These are phyloP conservation scores for Microchrysa polita DNA, from an alignment of 2,888 invertebrate genomes.

Conservation along the genomic window DNA sequence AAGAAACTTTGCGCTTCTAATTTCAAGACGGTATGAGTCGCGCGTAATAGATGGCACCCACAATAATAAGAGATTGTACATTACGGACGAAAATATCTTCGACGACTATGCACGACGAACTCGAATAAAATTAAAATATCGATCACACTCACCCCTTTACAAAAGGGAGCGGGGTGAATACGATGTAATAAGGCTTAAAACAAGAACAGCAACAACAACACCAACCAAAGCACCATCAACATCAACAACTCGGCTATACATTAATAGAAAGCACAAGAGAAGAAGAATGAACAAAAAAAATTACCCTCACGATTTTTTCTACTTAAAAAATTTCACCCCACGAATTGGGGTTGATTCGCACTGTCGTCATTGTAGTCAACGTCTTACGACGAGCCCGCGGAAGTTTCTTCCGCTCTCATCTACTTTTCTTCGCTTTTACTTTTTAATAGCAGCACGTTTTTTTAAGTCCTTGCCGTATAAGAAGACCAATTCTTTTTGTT, in stretches of 20 bases:
- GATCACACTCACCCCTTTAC: conserved; percentile 61
- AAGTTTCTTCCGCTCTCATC: conserved; percentile 32
- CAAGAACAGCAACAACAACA: conserved; percentile 28
- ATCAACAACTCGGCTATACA: conserved; percentile 34
- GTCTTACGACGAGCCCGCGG: neutral
- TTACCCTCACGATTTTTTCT: conserved; percentile 49
- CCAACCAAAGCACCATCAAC: conserved; percentile 5
- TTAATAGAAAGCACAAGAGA: conserved; percentile 36
- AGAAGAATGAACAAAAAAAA: conserved; percentile 39
- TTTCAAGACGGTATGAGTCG: conserved; percentile 13
- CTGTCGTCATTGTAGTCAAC: conserved; percentile 21
- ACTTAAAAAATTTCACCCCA: conserved; percentile 50
- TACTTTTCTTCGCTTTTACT: conserved; percentile 47
- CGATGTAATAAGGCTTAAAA: conserved; percentile 31
- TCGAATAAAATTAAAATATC: conserved; percentile 62
- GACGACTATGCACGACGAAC: conserved; percentile 48
- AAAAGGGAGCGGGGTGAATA: conserved; percentile 37
- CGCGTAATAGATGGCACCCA: conserved; percentile 35
- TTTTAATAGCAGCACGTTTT: conserved; percentile 50
- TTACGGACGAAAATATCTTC: neutral
- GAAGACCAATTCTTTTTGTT: conserved; percentile 31
- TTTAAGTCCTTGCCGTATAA: conserved; percentile 41
- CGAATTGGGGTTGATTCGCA: conserved; percentile 35
- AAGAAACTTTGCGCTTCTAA: neutral
- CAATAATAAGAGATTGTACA: conserved; percentile 25